Evolutionary conservation across 1,140 invertebrate genomes (phyloP), one percentile per base, ranked within the genome.

Genomic region (Drosophila subobscura): DNA sequence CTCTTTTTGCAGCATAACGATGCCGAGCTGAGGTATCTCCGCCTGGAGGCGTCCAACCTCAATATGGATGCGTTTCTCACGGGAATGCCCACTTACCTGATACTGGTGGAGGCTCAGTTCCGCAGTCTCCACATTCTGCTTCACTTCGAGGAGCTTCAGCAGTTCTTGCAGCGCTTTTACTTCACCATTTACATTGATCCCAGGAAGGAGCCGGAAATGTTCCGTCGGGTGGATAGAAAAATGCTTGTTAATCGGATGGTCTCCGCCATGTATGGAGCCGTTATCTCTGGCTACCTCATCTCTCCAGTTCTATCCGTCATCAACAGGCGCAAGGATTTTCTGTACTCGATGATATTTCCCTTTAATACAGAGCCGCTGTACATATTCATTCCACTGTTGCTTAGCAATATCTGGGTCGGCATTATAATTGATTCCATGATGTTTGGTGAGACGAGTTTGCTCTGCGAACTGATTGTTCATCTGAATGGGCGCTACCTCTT

Each of bases 81-180:
- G 1, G 85, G 89, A 2, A 77, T 89, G 29, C 89, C 89, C 2
- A 88, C 89, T 0, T 91, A 84, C 52, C 40, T 90, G 45, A 71
- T 89, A 8, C 46, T 91, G 2, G 63, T 91, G n/a, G 89, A 91
- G 53, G 67, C 72, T 2, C 79, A 90, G 25, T 47, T 91, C 16
- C 64, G 89, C 0, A 57, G 59, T 12, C 33, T 75, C 2, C 57
- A 84, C 5, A 45, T 73, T 5, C 52, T 81, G 0, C 2, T 58
- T 1, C 51, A 70, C 5, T 60, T 68, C 2, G 14, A 25, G 3
- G n/a, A 67, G 0, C 56, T 89, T 2, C 79, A 57, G 2, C 23
- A 37, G 6, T 58, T 91, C 12, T 37, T 91, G 20, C 50, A 91
- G n/a, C 23, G 23, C 5, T 91, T 84, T 23, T 91, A 84, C 22